Base-by-base conservation (phyloP, 2,113 vertebrate genomes). In the Actenoides lindsayi region DNA sequence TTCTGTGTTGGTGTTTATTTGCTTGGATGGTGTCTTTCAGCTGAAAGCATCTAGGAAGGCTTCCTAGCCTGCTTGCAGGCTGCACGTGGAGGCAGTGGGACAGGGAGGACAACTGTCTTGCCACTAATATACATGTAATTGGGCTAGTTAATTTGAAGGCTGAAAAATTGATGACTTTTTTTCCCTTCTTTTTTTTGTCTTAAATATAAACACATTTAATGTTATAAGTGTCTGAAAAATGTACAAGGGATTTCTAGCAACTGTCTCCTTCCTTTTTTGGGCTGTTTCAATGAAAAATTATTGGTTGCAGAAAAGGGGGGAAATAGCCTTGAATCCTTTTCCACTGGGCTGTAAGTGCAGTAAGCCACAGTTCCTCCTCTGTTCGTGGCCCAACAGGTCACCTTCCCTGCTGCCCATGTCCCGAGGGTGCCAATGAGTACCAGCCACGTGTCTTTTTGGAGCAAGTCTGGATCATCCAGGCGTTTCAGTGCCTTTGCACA, bases 111-210 rank as follows among this genome's bases (percentile, higher is more conserved):
- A 65, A 42, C n/a, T 8, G 60, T 41, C 33, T 44, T 6, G 30
- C 21, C 0, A 1, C 44, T 37, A 17, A 54, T 82, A 33, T 17
- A 18, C 31, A 11, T 0, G 0, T 15, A 14, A 56, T 31, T 24
- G 10, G 44, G 13, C 56, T 75, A 24, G 41, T 39, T 4, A 6
- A 3, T 19, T 54, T 64, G 28, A 70, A 75, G 13, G 51, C 25
- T 93, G n/a, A 68, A 67, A 91, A 75, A 51, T 0, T 5, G 31
- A 37, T 16, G 9, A 2, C 21, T 53, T 8, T 16, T 2, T 4
- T 16, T 25, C 48, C 6, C 10, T 24, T 39, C 41, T 59, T 65
- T 15, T 54, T 8, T 14, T 14, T 50, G 6, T 14, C 64, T 70
- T 75, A 33, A 60, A 53, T 19, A 13, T 35, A 73, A 69, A 24